phyloP scores from a whole-genome alignment of 1,140 invertebrate genomes.

The Eumaeus atala region DNA sequence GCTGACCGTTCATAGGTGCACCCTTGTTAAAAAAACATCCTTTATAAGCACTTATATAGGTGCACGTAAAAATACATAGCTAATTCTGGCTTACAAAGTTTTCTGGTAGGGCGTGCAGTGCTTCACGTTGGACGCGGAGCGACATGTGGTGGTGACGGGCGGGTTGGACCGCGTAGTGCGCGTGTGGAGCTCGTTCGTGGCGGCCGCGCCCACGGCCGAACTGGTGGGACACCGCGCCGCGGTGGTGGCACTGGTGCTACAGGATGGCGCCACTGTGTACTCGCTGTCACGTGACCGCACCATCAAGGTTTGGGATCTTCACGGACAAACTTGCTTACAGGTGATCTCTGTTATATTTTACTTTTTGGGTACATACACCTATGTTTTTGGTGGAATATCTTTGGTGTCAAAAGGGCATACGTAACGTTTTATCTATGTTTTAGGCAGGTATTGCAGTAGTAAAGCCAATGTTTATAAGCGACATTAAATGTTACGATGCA shows the following conservation, averaged over 20 bases:
- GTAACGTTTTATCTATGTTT: too few relatives aligned
- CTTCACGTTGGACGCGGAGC: slow-evolving; percentile 75
- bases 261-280: slow-evolving; percentile 68
- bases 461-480: too few relatives aligned
- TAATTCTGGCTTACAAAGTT: too few relatives aligned
- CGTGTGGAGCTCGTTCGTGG: slow-evolving; percentile 85
- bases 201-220: slow-evolving; percentile 75
- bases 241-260: slow-evolving; percentile 79
- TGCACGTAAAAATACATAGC: too few relatives aligned
- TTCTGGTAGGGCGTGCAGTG: slow-evolving; percentile 76
- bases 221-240: slow-evolving; percentile 81
- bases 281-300: slow-evolving; percentile 79
- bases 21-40: too few relatives aligned
- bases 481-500: too few relatives aligned
- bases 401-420: too few relatives aligned
- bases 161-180: slow-evolving; percentile 82
- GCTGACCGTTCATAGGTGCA: too few relatives aligned
- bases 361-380: too few relatives aligned
- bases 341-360: slow-evolving; percentile 40
- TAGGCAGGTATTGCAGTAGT: too few relatives aligned
- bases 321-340: slow-evolving; percentile 76
- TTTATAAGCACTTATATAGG: too few relatives aligned
- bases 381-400: too few relatives aligned
- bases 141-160: slow-evolving; percentile 79
- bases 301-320: slow-evolving; percentile 82